These are phyloP conservation scores for Trididemnum miniatum DNA, from an alignment of 23 tunicate species.

Conservation along the genomic window DNA sequence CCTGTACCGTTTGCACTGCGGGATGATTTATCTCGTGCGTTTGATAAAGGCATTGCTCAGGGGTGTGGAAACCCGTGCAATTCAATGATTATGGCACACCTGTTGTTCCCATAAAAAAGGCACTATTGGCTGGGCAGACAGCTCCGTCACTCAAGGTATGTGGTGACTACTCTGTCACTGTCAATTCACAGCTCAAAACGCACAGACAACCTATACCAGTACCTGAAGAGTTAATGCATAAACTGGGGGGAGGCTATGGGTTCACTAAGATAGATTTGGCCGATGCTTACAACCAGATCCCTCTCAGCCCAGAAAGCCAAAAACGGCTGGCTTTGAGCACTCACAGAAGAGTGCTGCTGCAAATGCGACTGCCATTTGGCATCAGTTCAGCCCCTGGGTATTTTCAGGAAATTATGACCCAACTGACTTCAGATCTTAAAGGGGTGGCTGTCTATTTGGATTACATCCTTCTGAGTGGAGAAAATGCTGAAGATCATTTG, in stretches of 20 bases:
- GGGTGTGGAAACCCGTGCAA: constrained; percentile 31
- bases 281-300: constrained; percentile 45
- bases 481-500: constrained; percentile 19
- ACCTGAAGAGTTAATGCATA: constrained; percentile 41
- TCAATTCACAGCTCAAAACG: constrained; percentile 24
- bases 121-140: constrained; percentile 2
- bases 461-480: constrained; percentile 37
- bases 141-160: constrained; percentile 12
- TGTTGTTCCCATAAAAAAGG: constrained; percentile 17
- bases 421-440: constrained; percentile 21
- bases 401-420: constrained; percentile 39
- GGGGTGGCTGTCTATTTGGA: constrained; percentile 43
- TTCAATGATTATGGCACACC: constrained; percentile 38
- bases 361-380: constrained; percentile 32
- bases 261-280: constrained; percentile 48
- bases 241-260: constrained; percentile 31
- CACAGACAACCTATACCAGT: constrained; percentile 35
- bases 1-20: constrained; percentile 40
- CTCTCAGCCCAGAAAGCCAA: constrained; percentile 33
- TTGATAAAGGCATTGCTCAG: constrained; percentile 18
- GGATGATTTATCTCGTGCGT: constrained; percentile 27
- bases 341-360: constrained; percentile 13
- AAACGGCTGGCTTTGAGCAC: constrained; percentile 47
- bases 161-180: constrained; percentile 44
- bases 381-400: constrained; percentile 34